A percentile compares a stretch with the other conserved stretches of the same genome.
phyloP scores from a whole-genome alignment of 2,113 vertebrate species.

The Malurus alboscapulatus region DNA sequence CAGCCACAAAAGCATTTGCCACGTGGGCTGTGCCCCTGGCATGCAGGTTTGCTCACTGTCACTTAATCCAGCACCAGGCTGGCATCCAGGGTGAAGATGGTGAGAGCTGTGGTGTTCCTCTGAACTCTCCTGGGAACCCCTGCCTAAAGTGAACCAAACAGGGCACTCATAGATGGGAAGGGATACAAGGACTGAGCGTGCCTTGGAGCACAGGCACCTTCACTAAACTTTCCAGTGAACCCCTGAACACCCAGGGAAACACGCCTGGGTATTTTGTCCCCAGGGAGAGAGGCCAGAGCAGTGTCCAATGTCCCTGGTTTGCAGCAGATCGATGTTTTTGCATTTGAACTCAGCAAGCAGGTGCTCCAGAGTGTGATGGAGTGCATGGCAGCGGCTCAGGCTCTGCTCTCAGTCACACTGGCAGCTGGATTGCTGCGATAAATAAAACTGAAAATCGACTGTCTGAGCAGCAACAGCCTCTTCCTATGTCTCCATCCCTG shows the following conservation, averaged over 20 bases:
- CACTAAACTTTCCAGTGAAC: not conserved
- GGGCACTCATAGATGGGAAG: rapidly evolving
- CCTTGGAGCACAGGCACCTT: not conserved
- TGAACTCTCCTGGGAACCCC: not conserved
- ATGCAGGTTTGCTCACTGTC: not conserved
- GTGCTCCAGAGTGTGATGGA: not conserved
- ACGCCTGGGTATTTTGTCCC: rapidly evolving
- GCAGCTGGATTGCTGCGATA: not conserved
- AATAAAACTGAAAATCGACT: constrained; percentile 37
- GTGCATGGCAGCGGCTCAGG: not conserved
- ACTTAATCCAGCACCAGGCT: rapidly evolving
- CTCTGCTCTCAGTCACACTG: not conserved
- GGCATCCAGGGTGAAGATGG: not conserved
- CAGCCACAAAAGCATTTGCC: not conserved
- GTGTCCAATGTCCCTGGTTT: rapidly evolving
- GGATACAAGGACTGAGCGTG: not conserved
- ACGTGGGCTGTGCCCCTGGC: not conserved
- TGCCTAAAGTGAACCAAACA: not conserved
- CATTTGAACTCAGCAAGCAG: not conserved
- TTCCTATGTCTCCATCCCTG: not conserved
- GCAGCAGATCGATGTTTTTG: not conserved
- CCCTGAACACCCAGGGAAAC: not conserved
- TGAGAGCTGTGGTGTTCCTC: not conserved
- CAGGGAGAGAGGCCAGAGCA: not conserved
- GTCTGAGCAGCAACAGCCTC: not conserved